These are phyloP conservation scores for Pseudanteris insignis DNA, from an alignment of 2,888 invertebrate genomes.

Conservation along the genomic window DNA sequence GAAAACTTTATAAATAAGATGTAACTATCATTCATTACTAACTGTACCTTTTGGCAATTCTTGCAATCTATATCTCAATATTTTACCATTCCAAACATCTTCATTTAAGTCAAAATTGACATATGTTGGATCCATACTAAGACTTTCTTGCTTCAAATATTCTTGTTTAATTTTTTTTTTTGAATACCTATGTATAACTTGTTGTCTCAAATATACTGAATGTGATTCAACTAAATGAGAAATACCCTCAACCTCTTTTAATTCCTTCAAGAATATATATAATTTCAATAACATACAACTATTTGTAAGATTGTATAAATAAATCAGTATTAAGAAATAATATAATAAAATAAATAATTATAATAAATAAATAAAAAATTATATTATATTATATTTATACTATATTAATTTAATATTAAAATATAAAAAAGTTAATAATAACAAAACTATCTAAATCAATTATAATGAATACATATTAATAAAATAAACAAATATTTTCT, in stretches of 20 bases:
- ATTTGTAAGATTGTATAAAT: neutral
- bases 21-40: conserved; percentile 1
- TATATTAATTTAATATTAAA: too few species aligned
- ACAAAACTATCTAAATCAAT: too few species aligned
- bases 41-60: conserved; percentile 59
- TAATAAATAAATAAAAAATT: conserved; percentile 3
- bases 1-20: too few species aligned
- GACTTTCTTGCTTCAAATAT: neutral
- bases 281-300: too few species aligned
- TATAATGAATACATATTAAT: too few species aligned
- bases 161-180: conserved; percentile 52
- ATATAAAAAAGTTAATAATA: too few species aligned
- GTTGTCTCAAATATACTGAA: conserved; percentile 56
- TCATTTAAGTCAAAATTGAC: conserved; percentile 47
- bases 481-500: too few species aligned
- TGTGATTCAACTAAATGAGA: conserved; percentile 59
- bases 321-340: neutral
- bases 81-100: conserved; percentile 39
- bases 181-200: conserved; percentile 53
- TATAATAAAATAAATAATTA: conserved; percentile 4
- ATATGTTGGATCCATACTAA: conserved; percentile 51
- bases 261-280: conserved; percentile 44
- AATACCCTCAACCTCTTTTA: conserved; percentile 54
- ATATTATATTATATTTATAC: too few species aligned
- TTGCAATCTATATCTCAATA: conserved; percentile 48